Base-by-base conservation (phyloP, 1,140 invertebrate species). In the Charaxes varanes region DNA sequence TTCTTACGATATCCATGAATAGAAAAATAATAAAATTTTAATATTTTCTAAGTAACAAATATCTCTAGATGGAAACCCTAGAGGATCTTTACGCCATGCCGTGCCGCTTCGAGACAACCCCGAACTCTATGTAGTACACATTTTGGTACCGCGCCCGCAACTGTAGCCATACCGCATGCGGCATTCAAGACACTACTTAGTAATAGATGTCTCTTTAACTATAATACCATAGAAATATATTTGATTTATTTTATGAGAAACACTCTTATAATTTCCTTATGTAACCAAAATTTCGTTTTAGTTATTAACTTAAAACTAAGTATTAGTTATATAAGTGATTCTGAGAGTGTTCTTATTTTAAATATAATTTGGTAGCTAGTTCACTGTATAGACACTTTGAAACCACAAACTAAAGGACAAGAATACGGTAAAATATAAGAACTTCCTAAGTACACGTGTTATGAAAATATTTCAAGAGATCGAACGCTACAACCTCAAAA, bases 21-120 rank as follows among this genome's bases (percentile, higher is more conserved):
- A n/a, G n/a, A n/a, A n/a, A n/a, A n/a, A n/a, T n/a, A n/a, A n/a
- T n/a, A n/a, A n/a, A n/a, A n/a, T n/a, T n/a, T n/a, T n/a, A n/a
- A n/a, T n/a, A n/a, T n/a, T n/a, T n/a, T n/a, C n/a, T n/a, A n/a
- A n/a, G n/a, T n/a, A n/a, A n/a, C n/a, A n/a, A n/a, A n/a, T n/a
- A n/a, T n/a, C n/a, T n/a, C n/a, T n/a, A n/a, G 21, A 8, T 23
- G 4, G 21, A 8, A 1, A 23, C 21, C 21, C 21, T 22, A 4
- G 24, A n/a, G n/a, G n/a, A n/a, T 13, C 24, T 13, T 11, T 26
- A 26, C 4, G 13, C 24, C 2, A 26, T 26, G 8, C 41, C 38
- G 44, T 62, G 50, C 53, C 58, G 49, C 55, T 53, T 41, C 30
- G 48, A 19, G 54, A 57, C 59, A 37, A 53, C 48, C 55, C 49